These are phyloP conservation scores for Teleopsis dalmanni DNA, from an alignment of 1,140 invertebrate genomes.

Conservation along the genomic window DNA sequence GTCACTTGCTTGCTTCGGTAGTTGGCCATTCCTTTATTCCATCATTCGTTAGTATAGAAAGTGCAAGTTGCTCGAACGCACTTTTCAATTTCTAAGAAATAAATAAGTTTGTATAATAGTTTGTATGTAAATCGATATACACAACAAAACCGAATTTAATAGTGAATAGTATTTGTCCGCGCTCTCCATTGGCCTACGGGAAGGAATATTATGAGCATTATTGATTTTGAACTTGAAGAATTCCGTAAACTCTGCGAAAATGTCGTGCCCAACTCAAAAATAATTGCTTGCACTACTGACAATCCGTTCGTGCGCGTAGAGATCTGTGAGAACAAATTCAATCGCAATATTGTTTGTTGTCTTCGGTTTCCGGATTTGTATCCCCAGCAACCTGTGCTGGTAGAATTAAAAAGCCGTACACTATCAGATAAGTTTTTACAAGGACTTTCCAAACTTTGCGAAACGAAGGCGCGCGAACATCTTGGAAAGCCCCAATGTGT, in stretches of 20 bases:
- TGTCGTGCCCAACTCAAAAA: constrained; percentile 52
- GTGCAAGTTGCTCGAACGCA: too few relatives aligned
- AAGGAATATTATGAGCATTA: constrained; percentile 56
- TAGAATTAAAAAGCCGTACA: constrained; percentile 69
- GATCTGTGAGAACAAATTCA: constrained; percentile 51
- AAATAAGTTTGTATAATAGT: too few relatives aligned
- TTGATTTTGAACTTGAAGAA: constrained; percentile 58
- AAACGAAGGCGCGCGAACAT: constrained; percentile 53
- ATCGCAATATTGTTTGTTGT: constrained; percentile 57
- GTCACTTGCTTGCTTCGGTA: too few relatives aligned
- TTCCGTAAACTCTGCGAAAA: constrained; percentile 57
- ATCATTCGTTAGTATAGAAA: too few relatives aligned
- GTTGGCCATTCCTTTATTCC: too few relatives aligned
- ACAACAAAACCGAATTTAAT: too few relatives aligned
- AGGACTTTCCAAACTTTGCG: constrained; percentile 56
- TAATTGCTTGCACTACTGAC: constrained; percentile 59
- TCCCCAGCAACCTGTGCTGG: constrained; percentile 50
- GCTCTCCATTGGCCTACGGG: too few relatives aligned
- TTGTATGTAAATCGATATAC: too few relatives aligned
- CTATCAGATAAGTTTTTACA: constrained; percentile 57
- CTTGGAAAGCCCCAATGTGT: constrained; percentile 54
- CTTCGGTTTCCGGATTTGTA: constrained; percentile 60
- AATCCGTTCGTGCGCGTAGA: constrained; percentile 50
- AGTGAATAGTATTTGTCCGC: too few relatives aligned
- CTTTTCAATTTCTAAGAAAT: too few relatives aligned